A percentile compares a stretch with the other conserved stretches of the same genome.
Evolutionary conservation across 2,797 vertebrate genomes (phyloP).

Genomic region (Apogon hyalosoma): DNA sequence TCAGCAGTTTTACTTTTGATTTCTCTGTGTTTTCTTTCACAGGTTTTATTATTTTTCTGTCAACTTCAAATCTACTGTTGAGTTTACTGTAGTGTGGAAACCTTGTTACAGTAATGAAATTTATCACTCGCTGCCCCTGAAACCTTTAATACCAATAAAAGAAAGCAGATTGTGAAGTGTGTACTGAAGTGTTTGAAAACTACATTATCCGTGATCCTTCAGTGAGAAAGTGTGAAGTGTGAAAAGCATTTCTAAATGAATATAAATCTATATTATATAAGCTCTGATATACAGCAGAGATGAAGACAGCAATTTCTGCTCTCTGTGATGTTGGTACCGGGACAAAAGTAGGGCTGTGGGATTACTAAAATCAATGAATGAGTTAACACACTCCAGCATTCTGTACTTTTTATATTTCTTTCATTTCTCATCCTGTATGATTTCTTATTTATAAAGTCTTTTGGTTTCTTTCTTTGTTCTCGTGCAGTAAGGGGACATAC

Average conservation of each 20-base stretch:
- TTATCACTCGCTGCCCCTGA: conserved; percentile 10
- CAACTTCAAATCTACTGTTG: background rate
- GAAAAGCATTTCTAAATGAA: background rate
- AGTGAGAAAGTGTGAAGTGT: conserved; percentile 3
- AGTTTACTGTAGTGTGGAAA: background rate
- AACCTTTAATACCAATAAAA: background rate
- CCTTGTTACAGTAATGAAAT: conserved; percentile 1
- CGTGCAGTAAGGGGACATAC: conserved; percentile 9
- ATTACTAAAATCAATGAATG: conserved; percentile 27
- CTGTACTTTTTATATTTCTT: conserved; percentile 27
- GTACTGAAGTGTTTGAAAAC: conserved; percentile 2
- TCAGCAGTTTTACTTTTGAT: background rate
- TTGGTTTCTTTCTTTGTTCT: conserved; percentile 34
- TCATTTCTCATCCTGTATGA: conserved; percentile 21
- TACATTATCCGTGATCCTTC: background rate
- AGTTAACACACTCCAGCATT: conserved; percentile 15
- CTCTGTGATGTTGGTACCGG: background rate
- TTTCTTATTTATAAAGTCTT: conserved; percentile 41
- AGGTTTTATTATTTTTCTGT: background rate
- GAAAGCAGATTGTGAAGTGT: background rate
- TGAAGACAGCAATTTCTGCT: background rate
- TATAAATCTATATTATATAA: background rate
- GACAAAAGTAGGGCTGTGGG: conserved; percentile 10
- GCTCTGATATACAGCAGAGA: background rate
- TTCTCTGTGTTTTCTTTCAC: background rate